Evolutionary conservation across 2,888 invertebrate species (phyloP).

Genomic region (Urechis unicinctus): DNA sequence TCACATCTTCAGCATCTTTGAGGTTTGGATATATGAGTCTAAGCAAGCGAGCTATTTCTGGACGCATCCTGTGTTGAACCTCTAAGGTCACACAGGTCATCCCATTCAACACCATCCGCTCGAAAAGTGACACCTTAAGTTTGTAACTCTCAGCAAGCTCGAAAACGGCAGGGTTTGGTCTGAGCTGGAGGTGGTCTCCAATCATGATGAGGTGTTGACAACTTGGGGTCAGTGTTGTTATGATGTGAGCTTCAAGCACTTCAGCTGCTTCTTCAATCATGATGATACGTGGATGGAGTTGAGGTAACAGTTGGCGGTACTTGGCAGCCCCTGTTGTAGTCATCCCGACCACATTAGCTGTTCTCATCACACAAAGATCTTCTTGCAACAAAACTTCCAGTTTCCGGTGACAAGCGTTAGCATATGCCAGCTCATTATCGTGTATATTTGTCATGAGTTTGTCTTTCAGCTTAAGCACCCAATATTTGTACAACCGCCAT

Average conservation of each 20-base stretch:
- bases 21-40: slow-evolving; percentile 34
- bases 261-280: slow-evolving; percentile 83
- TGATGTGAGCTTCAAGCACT: slow-evolving; percentile 76
- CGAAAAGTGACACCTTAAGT: slow-evolving; percentile 74
- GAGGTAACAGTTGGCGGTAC: slow-evolving; percentile 33
- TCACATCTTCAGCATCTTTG: slow-evolving; percentile 30
- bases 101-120: slow-evolving; percentile 68
- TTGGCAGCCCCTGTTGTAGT: slow-evolving; percentile 45
- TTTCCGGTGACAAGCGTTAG: slow-evolving; percentile 2
- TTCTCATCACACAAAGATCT: slow-evolving; percentile 28
- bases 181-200: slow-evolving; percentile 75
- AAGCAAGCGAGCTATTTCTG: slow-evolving; percentile 37
- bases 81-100: slow-evolving; percentile 58
- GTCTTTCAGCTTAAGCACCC: slow-evolving; percentile 23
- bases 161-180: slow-evolving; percentile 67
- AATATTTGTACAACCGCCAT: slow-evolving; percentile 53
- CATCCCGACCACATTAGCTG: slow-evolving; percentile 36
- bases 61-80: slow-evolving; percentile 56
- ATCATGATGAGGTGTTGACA: slow-evolving; percentile 79
- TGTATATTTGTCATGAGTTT: not conserved
- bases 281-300: slow-evolving; percentile 47
- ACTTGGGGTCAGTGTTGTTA: slow-evolving; percentile 66
- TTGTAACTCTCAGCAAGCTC: slow-evolving; percentile 62
- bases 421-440: not conserved
- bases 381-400: slow-evolving; percentile 22